phyloP scores from a whole-genome alignment of 2,113 vertebrate species.

The Aplodontia rufa region DNA sequence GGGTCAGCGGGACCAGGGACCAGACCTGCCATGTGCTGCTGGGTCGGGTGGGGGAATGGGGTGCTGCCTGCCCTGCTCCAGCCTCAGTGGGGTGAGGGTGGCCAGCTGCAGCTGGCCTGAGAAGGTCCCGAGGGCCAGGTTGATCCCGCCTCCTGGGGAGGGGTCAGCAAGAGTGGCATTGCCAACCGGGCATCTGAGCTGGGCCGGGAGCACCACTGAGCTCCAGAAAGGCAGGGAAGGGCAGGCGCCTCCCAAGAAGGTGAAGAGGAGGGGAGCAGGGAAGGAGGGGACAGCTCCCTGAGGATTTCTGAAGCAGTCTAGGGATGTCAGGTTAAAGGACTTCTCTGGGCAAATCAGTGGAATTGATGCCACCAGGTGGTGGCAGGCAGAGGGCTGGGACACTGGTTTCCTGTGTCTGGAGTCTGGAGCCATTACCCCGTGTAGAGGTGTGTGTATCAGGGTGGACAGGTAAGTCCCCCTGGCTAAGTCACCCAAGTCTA shows the following conservation, averaged over 20 bases:
- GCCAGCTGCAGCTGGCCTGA: neutral
- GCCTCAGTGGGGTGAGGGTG: accelerated
- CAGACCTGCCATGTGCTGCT: accelerated
- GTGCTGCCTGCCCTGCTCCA: neutral
- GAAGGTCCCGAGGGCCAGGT: no score
- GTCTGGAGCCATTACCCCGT: no score
- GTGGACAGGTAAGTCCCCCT: neutral
- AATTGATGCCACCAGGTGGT: neutral
- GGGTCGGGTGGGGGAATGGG: no score
- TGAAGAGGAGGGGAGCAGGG: neutral
- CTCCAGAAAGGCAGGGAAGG: neutral
- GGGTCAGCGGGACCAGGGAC: accelerated
- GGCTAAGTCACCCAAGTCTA: neutral
- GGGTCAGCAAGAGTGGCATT: neutral
- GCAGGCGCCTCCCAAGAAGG: neutral
- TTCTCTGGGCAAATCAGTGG: neutral
- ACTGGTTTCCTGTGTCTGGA: neutral
- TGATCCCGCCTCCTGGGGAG: no score
- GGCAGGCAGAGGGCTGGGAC: neutral
- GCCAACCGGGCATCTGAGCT: neutral
- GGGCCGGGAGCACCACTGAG: neutral
- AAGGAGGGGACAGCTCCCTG: neutral
- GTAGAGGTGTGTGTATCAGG: accelerated
- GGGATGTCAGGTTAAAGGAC: accelerated
- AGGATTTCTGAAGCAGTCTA: no score